Base-by-base conservation (phyloP, 1,140 invertebrate species). In the Heliconius himera region DNA sequence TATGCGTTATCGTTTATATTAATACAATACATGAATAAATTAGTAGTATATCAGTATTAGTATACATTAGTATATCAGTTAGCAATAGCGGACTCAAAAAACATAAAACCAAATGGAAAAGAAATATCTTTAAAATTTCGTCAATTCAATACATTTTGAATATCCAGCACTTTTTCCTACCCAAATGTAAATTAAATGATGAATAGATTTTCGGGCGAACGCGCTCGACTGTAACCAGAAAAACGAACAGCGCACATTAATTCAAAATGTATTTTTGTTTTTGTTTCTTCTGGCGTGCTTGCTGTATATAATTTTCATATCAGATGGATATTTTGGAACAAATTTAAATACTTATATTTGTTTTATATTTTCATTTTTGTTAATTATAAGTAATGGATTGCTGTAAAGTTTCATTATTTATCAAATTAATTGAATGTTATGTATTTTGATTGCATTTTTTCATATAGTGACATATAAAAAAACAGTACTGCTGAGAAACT, bases 181-280 rank as follows among this genome's bases (percentile, higher is more conserved):
- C 83, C 83, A 89, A 89, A 90, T 88, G 87, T 88, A 89, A 89
- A 90, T 88, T 87, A 88, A 90, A 87, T 87, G 83, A 85, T 85
- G 84, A 85, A 87, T 87, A 84, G 82, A 85, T 84, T 76, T 79
- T 76, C 79, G 75, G 73, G 71, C 81, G 80, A 83, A 73, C 81
- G 81, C 83, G 74, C 82, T 83, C 82, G 78, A 79, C 73, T 78
- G 78, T 75, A 82, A 77, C 60, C 79, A 82, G 73, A 82, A 82
- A 82, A 83, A 78, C 74, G 80, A 81, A 74, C 78, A 76, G 70
- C 81, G 73, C 72, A 82, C 80, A 84, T 86, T 84, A 83, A 83
- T 82, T 81, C 81, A 70, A 75, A 73, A 83, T 83, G 84, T 84
- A 78, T 79, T 80, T 81, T 84, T 79, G 78, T 78, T 83, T 74